Evolutionary conservation across 2,797 vertebrate species (phyloP), one percentile per base, ranked within the genome.

Genomic region (Sebastes miniatus): DNA sequence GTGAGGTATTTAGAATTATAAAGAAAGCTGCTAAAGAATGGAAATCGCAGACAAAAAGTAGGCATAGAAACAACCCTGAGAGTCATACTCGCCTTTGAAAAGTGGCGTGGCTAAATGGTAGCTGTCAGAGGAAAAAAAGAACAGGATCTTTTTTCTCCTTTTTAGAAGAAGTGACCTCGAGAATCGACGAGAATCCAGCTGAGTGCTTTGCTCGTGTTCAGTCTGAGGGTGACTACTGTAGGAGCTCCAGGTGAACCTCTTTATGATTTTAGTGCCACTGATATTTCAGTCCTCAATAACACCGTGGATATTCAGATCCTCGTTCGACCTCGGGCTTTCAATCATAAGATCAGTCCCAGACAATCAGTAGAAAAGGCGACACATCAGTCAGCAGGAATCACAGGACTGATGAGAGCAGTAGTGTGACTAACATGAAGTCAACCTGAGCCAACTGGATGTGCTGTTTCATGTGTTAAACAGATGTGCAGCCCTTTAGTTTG

Each of bases 1-100:
- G n/a, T 7, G 39, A 54, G 69, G 5, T 58, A 4, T 68, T 50
- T 3, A 18, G 11, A 69, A 57, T 47, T 47, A 18, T 47, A 52
- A 68, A 22, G 76, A 62, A 62, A 84, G 72, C 68, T 64, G 76
- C 52, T 71, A 47, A 34, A 74, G 63, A 29, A 76, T 47, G 10
- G 39, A 77, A 67, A 66, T 67, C 29, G 11, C 7, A 62, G 64
- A 63, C 27, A 1, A 24, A 36, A 62, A 24, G 76, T 75, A 76
- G 71, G 58, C 85, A 75, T 79, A 69, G 79, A 82, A 89, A 84
- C 80, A 72, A 83, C 73, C 77, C 65, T 77, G 79, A 75, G 62
- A 61, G 75, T 69, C 43, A 7, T 2, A 18, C 50, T 67, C 6
- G 2, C 58, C 25, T 73, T 68, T 80, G 31, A 56, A 27, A 31